Percentiles rank a stretch among this genome's conserved stretches.
These are phyloP conservation scores for Bathynomus jamesi DNA, from an alignment of 1,140 invertebrate species.

Conservation along the genomic window DNA sequence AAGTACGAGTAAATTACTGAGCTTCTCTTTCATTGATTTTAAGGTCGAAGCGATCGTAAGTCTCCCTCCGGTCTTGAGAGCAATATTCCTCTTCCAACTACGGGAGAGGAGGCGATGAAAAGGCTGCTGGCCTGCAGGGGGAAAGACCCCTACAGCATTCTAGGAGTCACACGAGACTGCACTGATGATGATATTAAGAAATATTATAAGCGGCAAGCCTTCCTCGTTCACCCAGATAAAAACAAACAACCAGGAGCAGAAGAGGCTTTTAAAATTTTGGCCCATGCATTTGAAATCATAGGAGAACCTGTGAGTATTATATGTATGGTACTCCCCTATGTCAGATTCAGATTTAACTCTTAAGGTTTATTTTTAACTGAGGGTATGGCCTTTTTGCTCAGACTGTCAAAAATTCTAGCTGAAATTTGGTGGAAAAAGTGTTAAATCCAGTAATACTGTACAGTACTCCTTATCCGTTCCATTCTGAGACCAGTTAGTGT, in stretches of 20 bases:
- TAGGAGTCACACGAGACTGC: conserved; percentile 74
- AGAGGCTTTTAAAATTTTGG: conserved; percentile 90
- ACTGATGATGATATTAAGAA: conserved; percentile 88
- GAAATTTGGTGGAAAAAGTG: too few species aligned
- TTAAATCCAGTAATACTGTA: too few species aligned
- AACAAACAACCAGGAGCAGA: conserved; percentile 88
- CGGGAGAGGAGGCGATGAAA: conserved; percentile 90
- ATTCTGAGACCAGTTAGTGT: too few species aligned
- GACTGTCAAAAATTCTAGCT: too few species aligned
- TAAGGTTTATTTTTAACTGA: conserved; percentile 8
- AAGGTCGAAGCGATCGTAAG: background rate
- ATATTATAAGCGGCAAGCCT: conserved; percentile 85
- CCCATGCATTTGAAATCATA: conserved; percentile 88
- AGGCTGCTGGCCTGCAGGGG: conserved; percentile 82
- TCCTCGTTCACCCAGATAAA: conserved; percentile 91
- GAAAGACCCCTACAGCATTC: conserved; percentile 88
- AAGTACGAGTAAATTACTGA: background rate
- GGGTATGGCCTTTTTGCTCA: too few species aligned
- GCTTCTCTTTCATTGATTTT: background rate
- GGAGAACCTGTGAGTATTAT: conserved; percentile 68
- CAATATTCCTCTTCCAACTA: conserved; percentile 75
- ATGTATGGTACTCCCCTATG: conserved; percentile 13
- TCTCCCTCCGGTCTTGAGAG: conserved; percentile 48
- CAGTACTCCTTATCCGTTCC: too few species aligned
- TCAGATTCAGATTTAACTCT: background rate